A percentile compares a stretch with the other conserved stretches of the same genome.
Evolutionary conservation across 2,797 vertebrate species (phyloP).

Genomic region (Alca torda): DNA sequence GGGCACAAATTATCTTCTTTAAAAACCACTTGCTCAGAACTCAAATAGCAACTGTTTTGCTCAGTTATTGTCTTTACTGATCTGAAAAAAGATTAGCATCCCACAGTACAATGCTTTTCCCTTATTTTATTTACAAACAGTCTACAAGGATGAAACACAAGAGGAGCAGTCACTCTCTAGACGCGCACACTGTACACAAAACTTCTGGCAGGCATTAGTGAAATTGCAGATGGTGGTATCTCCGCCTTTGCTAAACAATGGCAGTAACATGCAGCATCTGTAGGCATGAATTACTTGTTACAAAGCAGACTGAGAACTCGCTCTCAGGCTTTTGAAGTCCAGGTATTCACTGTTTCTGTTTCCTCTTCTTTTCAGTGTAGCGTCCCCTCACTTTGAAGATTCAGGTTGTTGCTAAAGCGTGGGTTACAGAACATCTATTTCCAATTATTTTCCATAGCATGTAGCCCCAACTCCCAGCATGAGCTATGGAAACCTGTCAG

Average conservation of each 20-base stretch:
- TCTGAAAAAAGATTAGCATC: not conserved
- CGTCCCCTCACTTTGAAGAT: not conserved
- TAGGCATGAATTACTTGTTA: not conserved
- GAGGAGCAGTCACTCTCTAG: not conserved
- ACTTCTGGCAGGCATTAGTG: not conserved
- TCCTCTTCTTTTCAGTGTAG: not conserved
- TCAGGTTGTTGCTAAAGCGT: rapidly evolving
- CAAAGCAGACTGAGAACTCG: rapidly evolving
- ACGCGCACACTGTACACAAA: too few relatives aligned
- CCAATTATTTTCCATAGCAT: rapidly evolving
- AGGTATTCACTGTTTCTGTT: not conserved
- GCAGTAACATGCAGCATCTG: not conserved
- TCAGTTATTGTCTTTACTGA: not conserved
- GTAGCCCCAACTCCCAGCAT: rapidly evolving
- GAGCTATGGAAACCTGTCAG: not conserved
- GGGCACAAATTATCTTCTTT: not conserved
- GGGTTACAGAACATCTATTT: not conserved
- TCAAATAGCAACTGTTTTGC: not conserved
- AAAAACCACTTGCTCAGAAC: not conserved
- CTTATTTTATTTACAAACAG: not conserved
- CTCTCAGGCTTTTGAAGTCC: not conserved
- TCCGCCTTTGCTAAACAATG: not conserved
- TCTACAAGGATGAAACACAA: not conserved
- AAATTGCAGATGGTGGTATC: not conserved
- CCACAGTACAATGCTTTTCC: not conserved